Evolutionary conservation across 2,113 vertebrate species (phyloP), one percentile per base, ranked within the genome.

Genomic region (Labrus mixtus): DNA sequence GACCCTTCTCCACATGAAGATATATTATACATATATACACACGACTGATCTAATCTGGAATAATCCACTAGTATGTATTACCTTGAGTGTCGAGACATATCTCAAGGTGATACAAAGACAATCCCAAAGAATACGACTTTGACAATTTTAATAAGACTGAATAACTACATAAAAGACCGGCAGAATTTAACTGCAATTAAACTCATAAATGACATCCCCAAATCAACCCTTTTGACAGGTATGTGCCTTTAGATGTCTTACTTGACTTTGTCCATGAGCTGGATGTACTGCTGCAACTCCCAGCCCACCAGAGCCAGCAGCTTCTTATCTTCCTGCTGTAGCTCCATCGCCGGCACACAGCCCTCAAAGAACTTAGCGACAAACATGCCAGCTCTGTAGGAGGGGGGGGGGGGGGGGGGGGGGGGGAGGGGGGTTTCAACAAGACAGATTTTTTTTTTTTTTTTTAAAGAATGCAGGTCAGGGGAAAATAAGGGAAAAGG

Each of bases 331-430:
- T 98, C 97, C 0, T 87, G 77, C 0, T 79, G 94, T n/a, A 99
- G 95, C 46, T 88, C 91, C 95, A 99, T 97, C 51, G 60, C 37
- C 0, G 98, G 98, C 46, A 99, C 97, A 0, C 3, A 17, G 0
- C 96, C 95, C 3, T 94, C 95, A 19, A 99, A 99, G 94, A 99
- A 99, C 93, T 95, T 98, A 9, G 93, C 93, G 15, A 98, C 98
- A 54, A 99, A 99, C 96, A 97, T 97, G 20, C 96, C 97, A 0
- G 96, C 97, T 89, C 98, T 98, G 85, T 12, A 74, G 67, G 58
- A 71, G 46, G 71, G 66, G 48, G 41, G 33, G 48, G 19, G 45
- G 66, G 46, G 71, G 66, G 48, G 41, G 33, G 48, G 19, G 45
- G 66, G n/a, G 9, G 33, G 11, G 20, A 41, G 46, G 46, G 20